Percentiles rank a stretch among this genome's conserved stretches.
phyloP scores from a whole-genome alignment of 2,113 vertebrate genomes.

The Crotophaga sulcirostris region DNA sequence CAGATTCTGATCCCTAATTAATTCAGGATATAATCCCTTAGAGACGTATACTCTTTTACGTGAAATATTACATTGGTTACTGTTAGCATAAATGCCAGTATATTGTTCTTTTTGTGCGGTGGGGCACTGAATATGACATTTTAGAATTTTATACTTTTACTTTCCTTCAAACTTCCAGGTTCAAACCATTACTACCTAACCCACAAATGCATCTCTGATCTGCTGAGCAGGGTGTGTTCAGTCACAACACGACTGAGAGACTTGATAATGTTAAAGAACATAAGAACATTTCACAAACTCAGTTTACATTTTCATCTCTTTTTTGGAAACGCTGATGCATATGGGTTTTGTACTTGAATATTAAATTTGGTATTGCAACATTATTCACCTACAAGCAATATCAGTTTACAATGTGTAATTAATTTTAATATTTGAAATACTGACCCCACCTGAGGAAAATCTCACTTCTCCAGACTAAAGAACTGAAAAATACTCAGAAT shows the following conservation, averaged over 20 bases:
- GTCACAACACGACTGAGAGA: neutral
- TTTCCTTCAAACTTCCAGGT: neutral
- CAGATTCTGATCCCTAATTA: slow-evolving; percentile 29
- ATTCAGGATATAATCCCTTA: neutral
- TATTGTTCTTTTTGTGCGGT: neutral
- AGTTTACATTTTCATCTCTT: neutral
- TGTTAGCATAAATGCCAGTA: neutral
- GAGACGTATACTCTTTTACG: neutral
- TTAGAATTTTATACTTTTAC: neutral
- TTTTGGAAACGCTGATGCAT: neutral
- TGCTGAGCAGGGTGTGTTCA: neutral
- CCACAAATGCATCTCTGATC: neutral
- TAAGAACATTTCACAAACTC: neutral
- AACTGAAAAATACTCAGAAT: neutral
- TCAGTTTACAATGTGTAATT: neutral
- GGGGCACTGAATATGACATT: neutral
- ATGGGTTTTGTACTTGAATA: neutral
- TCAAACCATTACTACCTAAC: neutral
- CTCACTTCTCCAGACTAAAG: neutral
- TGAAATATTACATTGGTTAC: slow-evolving; percentile 1
- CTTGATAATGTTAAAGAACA: neutral
- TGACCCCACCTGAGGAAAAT: neutral
- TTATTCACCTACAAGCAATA: neutral
- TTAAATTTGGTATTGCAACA: neutral
- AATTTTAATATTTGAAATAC: neutral